Base-by-base conservation (phyloP, 2,888 invertebrate species). In the Dolichopus griseipennis region DNA sequence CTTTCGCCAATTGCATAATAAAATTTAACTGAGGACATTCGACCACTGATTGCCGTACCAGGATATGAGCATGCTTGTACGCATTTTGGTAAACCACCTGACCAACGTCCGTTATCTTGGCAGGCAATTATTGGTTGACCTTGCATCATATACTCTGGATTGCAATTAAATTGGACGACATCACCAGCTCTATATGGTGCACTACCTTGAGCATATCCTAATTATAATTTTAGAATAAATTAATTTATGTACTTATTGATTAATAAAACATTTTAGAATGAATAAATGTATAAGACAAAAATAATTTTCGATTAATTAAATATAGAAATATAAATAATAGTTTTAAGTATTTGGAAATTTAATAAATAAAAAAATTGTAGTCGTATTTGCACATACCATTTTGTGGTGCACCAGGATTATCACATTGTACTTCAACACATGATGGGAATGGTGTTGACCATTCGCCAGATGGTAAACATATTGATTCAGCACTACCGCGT, bases 81-180 rank as follows among this genome's bases (percentile, higher is more conserved):
- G 90, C 93, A 93, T 80, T 91, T 91, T n/a, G 93, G 92, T 34
- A 90, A 83, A 64, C 88, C 88, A 65, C 91, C 90, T 68, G 92
- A 91, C 92, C 94, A 94, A 69, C 90, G 84, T 10, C 92, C 92
- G 77, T 89, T 91, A 76, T 92, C 92, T 82, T 93, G 92, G 79
- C 95, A 95, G 27, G 93, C 91, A 66, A 93, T 87, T 73, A 93
- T 92, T n/a, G 93, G 92, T 74, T 91, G 87, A 2, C 95, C 94
- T 79, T 93, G 92, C 85, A 94, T 88, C 86, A 94, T 92, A 80
- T 88, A 93, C 74, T 92, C 92, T 10, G 90, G 88, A 81, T 92
- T 90, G 80, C 94, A 95, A 78, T 91, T 91, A 83, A 93, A 92
- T 79, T 93, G 91, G 34, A 93, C 88, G 67, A 92, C 88, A 79